Base-by-base conservation (phyloP, 2,888 invertebrate genomes). In the Elegia similella region DNA sequence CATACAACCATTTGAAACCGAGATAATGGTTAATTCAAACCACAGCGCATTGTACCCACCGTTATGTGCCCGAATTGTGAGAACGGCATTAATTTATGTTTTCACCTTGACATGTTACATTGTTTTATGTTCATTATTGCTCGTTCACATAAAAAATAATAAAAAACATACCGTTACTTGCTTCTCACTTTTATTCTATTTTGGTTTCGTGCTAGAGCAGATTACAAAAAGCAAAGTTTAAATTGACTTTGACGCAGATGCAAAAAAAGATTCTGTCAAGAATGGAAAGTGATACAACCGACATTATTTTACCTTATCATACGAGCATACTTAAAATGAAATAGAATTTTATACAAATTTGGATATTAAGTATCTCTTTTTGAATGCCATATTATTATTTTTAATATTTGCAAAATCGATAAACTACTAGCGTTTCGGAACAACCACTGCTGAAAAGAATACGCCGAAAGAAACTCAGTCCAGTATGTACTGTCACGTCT, bases 41-140 rank as follows among this genome's bases (percentile, higher is more conserved):
- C 34, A 34, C 50, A 50, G 15, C 6, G 34, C 50, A 17, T 50
- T 53, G 42, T 53, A 42, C 1, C 12, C 13, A 32, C 54, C 32
- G 54, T 54, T 54, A 54, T 34, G 12, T 50, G 42, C 53, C 34
- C 59, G 32, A 56, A 53, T 59, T 59, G 59, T 59, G 56, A 50
- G 59, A 59, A 54, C 53, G 16, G 42, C 42, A 48, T 53, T 54
- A 55, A 47, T 56, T 50, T 54, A 48, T 62, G 65, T 62, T 32
- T 34, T 70, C 62, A 69, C 69, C 66, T 72, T 70, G 67, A 66
- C 66, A 66, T 52, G 48, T 5, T 62, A 62, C 66, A 67, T 68
- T 69, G 67, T 67, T 64, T 61, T 54, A 60, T 46, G 17, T 67
- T 64, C 42, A 58, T 61, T 62, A 64, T n/a, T 62, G 58, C 10